These are phyloP conservation scores for Fulmarus glacialis DNA, from an alignment of 2,113 vertebrate species.

Conservation along the genomic window DNA sequence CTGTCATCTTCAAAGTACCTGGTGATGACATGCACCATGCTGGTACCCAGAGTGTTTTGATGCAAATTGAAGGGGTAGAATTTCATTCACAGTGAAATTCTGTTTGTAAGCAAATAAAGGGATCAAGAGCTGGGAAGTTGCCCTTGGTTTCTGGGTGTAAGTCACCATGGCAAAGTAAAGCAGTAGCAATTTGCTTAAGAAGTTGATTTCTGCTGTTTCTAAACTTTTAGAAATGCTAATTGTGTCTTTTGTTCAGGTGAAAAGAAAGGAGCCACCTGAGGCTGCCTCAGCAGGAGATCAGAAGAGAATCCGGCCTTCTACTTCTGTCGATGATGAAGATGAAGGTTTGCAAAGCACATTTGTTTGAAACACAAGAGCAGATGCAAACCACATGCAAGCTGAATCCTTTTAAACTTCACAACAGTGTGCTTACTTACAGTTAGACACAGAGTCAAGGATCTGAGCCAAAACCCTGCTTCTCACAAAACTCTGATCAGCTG, in stretches of 20 bases:
- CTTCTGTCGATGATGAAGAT: slow-evolving; percentile 93
- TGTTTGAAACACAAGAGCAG: slow-evolving; percentile 18
- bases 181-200: slow-evolving; percentile 30
- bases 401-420: slow-evolving; percentile 37
- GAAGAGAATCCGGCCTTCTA: slow-evolving; percentile 91
- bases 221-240: slow-evolving; percentile 61
- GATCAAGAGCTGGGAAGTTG: slow-evolving; percentile 18
- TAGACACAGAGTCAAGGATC: not conserved
- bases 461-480: not conserved
- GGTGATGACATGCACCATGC: slow-evolving; percentile 4
- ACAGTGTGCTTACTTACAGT: not conserved
- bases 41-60: slow-evolving; percentile 3
- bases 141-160: slow-evolving; percentile 8
- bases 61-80: slow-evolving; percentile 7
- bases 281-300: slow-evolving; percentile 83
- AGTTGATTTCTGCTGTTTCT: slow-evolving; percentile 48
- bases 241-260: slow-evolving; percentile 83
- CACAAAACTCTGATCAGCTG: not conserved
- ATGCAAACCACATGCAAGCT: slow-evolving; percentile 17
- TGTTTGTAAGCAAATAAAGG: slow-evolving; percentile 21
- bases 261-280: slow-evolving; percentile 96
- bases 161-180: not conserved
- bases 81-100: slow-evolving; percentile 30
- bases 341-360: slow-evolving; percentile 82
- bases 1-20: not conserved